A percentile compares a stretch with the other conserved stretches of the same genome.
phyloP scores from a whole-genome alignment of 2,888 invertebrate species.

The Caenorhabditis doughertyi region DNA sequence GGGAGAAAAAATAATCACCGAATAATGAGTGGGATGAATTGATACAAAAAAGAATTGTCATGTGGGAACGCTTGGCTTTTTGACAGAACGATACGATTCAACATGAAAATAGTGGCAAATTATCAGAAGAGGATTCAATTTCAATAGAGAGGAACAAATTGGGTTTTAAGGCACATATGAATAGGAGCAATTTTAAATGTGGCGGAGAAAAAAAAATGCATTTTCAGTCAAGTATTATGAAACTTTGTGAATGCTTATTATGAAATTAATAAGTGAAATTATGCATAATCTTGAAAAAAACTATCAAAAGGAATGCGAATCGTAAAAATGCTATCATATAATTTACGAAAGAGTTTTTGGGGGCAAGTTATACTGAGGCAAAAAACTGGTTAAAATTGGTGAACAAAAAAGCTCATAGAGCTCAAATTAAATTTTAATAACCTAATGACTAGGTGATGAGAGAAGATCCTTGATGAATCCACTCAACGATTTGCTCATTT shows the following conservation, averaged over 20 bases:
- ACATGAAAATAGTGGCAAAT: constrained; percentile 44
- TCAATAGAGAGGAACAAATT: not conserved
- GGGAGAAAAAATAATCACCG: constrained; percentile 36
- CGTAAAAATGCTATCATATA: constrained; percentile 32
- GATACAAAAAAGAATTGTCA: constrained; percentile 44
- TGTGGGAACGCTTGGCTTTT: constrained; percentile 35
- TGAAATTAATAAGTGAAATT: constrained; percentile 49
- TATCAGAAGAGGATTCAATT: not conserved
- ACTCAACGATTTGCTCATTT: constrained; percentile 76
- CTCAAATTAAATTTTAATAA: constrained; percentile 8
- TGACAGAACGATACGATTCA: constrained; percentile 45
- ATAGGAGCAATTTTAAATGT: constrained; percentile 39
- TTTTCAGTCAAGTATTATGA: constrained; percentile 12
- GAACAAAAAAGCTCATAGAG: constrained; percentile 31
- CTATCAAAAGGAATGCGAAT: constrained; percentile 28
- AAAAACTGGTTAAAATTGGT: not conserved
- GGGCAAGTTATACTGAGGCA: constrained; percentile 25
- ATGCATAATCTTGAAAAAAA: constrained; percentile 23
- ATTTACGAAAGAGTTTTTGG: constrained; percentile 21
- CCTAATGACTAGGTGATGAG: constrained; percentile 48
- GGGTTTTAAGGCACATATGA: constrained; percentile 50
- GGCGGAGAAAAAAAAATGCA: constrained; percentile 29
- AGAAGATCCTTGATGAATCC: constrained; percentile 75
- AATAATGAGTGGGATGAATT: constrained; percentile 15
- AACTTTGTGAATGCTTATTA: constrained; percentile 31